phyloP scores from a whole-genome alignment of 2,113 vertebrate species.

The Gulo gulo region DNA sequence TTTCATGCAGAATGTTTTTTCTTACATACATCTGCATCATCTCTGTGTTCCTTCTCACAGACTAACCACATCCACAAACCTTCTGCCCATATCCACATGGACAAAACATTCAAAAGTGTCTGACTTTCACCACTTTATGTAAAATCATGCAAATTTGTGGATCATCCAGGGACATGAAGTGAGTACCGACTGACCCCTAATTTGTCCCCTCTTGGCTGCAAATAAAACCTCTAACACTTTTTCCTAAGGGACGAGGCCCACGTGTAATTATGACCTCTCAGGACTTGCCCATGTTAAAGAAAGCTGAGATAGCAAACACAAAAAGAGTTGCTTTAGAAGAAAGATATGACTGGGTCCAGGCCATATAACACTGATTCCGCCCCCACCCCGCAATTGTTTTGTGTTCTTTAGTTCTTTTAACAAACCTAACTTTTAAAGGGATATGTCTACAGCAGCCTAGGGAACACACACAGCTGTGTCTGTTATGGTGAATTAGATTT shows the following conservation, averaged over 20 bases:
- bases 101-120: constrained; percentile 8
- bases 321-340: constrained; percentile 30
- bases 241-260: neutral
- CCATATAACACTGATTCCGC: neutral
- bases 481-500: constrained; percentile 49
- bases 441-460: constrained; percentile 44
- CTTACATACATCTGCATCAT: neutral
- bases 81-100: neutral
- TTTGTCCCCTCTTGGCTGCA: constrained; percentile 1
- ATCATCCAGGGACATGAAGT: neutral
- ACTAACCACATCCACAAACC: neutral
- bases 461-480: constrained; percentile 28
- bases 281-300: neutral
- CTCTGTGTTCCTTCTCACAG: neutral
- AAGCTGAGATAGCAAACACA: constrained; percentile 23
- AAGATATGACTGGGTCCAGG: neutral
- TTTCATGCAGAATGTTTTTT: neutral
- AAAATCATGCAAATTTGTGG: constrained; percentile 5
- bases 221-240: neutral
- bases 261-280: neutral
- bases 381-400: neutral
- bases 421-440: constrained; percentile 54
- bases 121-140: neutral
- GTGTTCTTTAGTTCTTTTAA: constrained; percentile 52
- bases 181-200: neutral